Evolutionary conservation across 53 echinoderm and acorn worm species (phyloP).

Genomic region (Crossaster papposus): DNA sequence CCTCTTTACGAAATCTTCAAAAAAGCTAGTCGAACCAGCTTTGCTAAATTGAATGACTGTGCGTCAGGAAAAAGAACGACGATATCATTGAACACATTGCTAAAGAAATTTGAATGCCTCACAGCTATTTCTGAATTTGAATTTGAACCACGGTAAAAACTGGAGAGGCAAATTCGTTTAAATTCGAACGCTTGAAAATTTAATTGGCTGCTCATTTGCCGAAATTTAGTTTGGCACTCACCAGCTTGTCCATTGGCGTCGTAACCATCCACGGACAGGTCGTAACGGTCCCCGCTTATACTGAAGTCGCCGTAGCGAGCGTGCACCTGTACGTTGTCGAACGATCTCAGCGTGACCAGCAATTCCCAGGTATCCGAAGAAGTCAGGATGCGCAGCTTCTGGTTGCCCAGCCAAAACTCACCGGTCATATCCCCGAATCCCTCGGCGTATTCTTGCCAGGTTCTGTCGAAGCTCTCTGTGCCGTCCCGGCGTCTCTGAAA

Average conservation of each 20-base stretch:
- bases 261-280: neutral
- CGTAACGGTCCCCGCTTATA: neutral
- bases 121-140: no score
- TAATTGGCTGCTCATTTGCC: no score
- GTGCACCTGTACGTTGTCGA: neutral
- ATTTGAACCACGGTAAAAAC: no score
- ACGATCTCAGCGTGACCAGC: neutral
- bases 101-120: no score
- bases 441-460: conserved; percentile 32
- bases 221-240: no score
- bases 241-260: neutral
- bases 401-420: conserved; percentile 57
- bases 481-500: conserved; percentile 48
- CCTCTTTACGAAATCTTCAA: no score
- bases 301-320: conserved; percentile 3
- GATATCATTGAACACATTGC: no score
- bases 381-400: conserved; percentile 16
- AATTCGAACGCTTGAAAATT: no score
- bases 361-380: neutral
- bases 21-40: no score
- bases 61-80: no score
- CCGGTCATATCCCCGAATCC: conserved; percentile 44
- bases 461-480: conserved; percentile 5
- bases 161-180: no score
- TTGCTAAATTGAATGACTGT: no score